Conservation (phyloP, 2,113 vertebrate genomes). For the Saguinus imperator region DNA sequence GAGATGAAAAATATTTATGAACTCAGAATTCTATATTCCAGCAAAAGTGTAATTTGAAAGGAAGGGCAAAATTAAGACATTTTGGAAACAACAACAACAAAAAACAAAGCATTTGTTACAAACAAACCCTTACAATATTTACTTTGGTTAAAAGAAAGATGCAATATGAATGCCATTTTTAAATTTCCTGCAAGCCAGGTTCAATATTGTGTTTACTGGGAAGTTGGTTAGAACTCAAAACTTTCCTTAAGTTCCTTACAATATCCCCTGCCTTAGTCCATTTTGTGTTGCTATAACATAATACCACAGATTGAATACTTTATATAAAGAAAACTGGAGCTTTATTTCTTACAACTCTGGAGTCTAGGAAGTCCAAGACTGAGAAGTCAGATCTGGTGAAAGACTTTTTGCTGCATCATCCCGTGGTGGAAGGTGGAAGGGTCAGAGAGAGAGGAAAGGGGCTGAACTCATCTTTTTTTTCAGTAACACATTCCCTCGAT, state of each 20-base stretch:
- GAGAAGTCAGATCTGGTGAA: background rate
- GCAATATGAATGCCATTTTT: background rate
- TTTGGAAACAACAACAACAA: background rate
- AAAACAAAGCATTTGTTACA: background rate
- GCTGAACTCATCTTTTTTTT: background rate
- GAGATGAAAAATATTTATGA: background rate
- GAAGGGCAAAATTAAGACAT: background rate
- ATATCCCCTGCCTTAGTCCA: background rate
- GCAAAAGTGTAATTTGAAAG: slow-evolving; percentile 6
- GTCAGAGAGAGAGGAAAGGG: background rate
- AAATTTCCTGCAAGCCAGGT: background rate
- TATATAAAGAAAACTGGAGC: background rate
- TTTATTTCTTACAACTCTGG: background rate
- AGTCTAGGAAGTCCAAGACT: background rate
- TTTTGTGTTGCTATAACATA: background rate
- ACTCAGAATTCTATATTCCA: background rate
- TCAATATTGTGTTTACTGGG: background rate
- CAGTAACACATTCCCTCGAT: background rate
- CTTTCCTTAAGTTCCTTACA: background rate
- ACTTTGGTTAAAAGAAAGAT: slow-evolving; percentile 6
- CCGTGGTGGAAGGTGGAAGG: background rate
- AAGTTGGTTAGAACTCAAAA: background rate
- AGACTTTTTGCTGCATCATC: background rate
- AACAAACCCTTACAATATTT: background rate
- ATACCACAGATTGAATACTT: background rate